These are phyloP conservation scores for Anarsia innoxiella DNA, from an alignment of 2,888 invertebrate species.

Conservation along the genomic window DNA sequence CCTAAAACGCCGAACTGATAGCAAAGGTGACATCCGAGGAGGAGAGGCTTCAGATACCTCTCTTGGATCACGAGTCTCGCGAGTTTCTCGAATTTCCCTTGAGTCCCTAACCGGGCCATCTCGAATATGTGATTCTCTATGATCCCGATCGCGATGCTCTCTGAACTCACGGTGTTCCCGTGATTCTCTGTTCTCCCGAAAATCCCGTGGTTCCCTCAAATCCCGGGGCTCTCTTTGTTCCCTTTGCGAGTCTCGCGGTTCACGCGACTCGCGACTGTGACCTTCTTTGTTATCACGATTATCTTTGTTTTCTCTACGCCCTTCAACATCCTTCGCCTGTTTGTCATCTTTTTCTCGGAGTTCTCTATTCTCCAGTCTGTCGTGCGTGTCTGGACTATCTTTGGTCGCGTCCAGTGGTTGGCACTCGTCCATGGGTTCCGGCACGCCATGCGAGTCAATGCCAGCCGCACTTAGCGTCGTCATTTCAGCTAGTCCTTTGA, in stretches of 20 bases:
- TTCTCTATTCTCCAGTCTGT: slow-evolving; percentile 50
- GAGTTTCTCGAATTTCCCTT: slow-evolving; percentile 38
- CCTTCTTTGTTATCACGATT: slow-evolving; percentile 44
- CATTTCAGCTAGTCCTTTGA: slow-evolving; percentile 95
- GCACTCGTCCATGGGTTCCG: slow-evolving; percentile 70
- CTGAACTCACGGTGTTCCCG: slow-evolving; percentile 51
- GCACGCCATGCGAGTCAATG: slow-evolving; percentile 65
- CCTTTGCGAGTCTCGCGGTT: slow-evolving; percentile 36
- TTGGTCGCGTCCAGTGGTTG: slow-evolving; percentile 45
- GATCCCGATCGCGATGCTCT: slow-evolving; percentile 47
- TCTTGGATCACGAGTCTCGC: slow-evolving; percentile 42
- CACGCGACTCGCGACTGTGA: slow-evolving; percentile 53
- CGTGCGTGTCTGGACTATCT: slow-evolving; percentile 49
- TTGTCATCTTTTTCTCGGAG: slow-evolving; percentile 55
- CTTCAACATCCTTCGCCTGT: slow-evolving; percentile 48
- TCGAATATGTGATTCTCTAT: slow-evolving; percentile 28
- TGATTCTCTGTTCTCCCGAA: slow-evolving; percentile 24
- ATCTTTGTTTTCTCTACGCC: slow-evolving; percentile 57
- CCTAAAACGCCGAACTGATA: slow-evolving; percentile 66
- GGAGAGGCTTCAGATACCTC: slow-evolving; percentile 63
- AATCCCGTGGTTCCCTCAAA: slow-evolving; percentile 36
- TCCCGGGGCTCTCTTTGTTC: slow-evolving; percentile 34
- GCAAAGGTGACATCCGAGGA: slow-evolving; percentile 63
- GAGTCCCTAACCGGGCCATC: slow-evolving; percentile 29
- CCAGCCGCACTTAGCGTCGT: slow-evolving; percentile 84